phyloP scores from a whole-genome alignment of 2,888 invertebrate species.

The Parnassius orleans region DNA sequence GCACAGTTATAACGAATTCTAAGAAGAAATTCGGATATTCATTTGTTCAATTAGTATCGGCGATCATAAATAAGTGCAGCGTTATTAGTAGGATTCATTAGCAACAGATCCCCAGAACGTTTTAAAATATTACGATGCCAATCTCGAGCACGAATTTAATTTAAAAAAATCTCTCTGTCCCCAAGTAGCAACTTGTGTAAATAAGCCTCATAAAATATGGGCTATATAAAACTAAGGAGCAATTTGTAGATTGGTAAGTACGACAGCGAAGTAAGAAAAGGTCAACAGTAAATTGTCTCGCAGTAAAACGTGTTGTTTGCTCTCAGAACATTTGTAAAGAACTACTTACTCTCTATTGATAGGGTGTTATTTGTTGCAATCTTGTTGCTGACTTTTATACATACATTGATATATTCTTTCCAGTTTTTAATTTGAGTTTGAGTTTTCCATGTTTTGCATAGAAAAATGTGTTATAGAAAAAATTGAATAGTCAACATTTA shows the following conservation, averaged over 20 bases:
- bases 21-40: no score
- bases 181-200: conserved; percentile 24
- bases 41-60: no score
- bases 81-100: background rate
- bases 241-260: conserved; percentile 40
- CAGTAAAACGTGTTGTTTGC: conserved; percentile 39
- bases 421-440: no score
- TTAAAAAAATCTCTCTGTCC: conserved; percentile 29
- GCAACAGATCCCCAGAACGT: conserved; percentile 31
- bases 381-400: conserved; percentile 29
- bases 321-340: conserved; percentile 42
- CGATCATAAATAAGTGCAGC: no score
- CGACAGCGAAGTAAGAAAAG: conserved; percentile 34
- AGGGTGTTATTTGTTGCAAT: conserved; percentile 40
- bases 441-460: no score
- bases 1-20: no score
- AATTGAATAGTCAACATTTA: no score
- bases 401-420: background rate
- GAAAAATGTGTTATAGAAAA: no score
- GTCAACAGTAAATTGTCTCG: conserved; percentile 41
- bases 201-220: conserved; percentile 28
- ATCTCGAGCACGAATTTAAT: conserved; percentile 29
- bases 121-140: conserved; percentile 30
- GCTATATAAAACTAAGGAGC: conserved; percentile 29
- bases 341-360: conserved; percentile 41